Evolutionary conservation across 2,888 invertebrate genomes (phyloP).

Genomic region (Lumbricus terrestris): DNA sequence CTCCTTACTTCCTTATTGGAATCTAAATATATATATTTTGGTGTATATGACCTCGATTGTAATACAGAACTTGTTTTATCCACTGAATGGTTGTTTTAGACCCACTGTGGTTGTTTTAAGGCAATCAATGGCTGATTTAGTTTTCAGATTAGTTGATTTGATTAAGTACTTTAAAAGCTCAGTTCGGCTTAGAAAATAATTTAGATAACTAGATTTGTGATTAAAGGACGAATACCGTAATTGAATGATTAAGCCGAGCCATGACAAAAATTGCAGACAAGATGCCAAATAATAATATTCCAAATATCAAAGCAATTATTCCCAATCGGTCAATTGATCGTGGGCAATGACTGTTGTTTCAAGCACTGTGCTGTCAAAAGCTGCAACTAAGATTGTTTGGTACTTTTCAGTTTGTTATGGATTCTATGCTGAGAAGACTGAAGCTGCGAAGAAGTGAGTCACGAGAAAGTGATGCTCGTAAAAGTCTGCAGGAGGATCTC

Average conservation of each 20-base stretch:
- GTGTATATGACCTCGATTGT: not conserved
- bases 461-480: conserved; percentile 83
- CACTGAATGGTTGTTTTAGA: not conserved
- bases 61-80: not conserved
- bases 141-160: not conserved
- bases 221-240: not conserved
- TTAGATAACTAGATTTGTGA: not conserved
- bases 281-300: not conserved
- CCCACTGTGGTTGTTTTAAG: not conserved
- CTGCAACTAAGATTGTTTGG: not conserved
- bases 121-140: not conserved
- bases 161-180: not conserved
- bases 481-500: conserved; percentile 87
- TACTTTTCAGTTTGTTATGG: conserved; percentile 16
- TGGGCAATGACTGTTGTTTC: not conserved
- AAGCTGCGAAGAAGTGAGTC: conserved; percentile 52
- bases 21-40: not conserved
- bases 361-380: not conserved
- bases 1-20: no score
- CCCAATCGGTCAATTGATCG: not conserved
- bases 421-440: conserved; percentile 36
- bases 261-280: not conserved
- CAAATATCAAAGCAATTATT: not conserved
- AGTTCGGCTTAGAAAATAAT: not conserved
- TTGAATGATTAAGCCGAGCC: not conserved